Base-by-base conservation (phyloP, 2,888 invertebrate species). In the Ctena decussata region DNA sequence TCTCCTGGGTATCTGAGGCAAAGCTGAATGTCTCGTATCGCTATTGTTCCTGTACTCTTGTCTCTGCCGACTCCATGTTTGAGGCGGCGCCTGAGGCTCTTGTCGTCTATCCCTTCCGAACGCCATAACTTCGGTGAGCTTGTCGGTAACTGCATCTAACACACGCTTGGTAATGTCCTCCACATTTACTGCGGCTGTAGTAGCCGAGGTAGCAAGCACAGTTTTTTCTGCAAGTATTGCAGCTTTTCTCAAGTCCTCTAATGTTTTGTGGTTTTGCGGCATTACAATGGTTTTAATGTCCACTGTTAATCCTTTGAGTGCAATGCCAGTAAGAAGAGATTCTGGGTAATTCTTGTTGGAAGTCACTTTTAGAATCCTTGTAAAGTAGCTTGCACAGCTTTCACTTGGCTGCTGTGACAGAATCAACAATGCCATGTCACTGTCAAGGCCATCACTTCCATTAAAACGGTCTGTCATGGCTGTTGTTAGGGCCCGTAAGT, bases 371-470 rank as follows among this genome's bases (percentile, higher is more conserved):
- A 46, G 18, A 15, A 46, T 46, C 18, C 18, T 46, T 12, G 46
- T 46, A 18, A 46, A 46, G 21, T 15, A 46, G 46, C 21, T 46
- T 46, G 46, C 46, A 46, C 6, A 46, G 21, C 46, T 46, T n/a
- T n/a, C n/a, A n/a, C n/a, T n/a, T n/a, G n/a, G n/a, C n/a, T n/a
- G 44, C 18, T 44, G 44, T 44, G 44, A 12, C 8, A 44, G 44
- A 8, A 18, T 12, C 8, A 44, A 37, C 5, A 57, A 37, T 0
- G 57, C 75, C 5, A 37, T 53, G 27, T 76, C 76, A 21, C 32
- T 39, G 5, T 39, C 27, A 1, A 77, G 35, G 0, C 77, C 70
- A 49, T 77, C 77, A n/a, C 46, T 65, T 0, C 78, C 78, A 78
- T 71, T 78, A 39, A 79, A 79, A 35, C 79, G 24, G 8, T 27